Evolutionary conservation across 2,113 vertebrate species (phyloP).

Genomic region (Grammomys dolichurus): DNA sequence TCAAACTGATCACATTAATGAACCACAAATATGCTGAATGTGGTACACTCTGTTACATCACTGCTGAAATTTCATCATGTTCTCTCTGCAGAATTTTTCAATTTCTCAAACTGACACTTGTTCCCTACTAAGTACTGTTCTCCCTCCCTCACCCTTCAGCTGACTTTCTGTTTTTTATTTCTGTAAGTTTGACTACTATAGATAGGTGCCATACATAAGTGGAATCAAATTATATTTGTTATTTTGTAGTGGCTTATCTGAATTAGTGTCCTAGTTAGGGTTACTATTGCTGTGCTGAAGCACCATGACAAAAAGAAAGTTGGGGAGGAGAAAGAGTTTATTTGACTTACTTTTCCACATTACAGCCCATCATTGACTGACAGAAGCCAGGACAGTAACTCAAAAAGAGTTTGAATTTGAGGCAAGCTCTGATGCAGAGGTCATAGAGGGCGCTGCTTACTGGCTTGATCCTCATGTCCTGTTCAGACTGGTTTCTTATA

Average conservation of each 20-base stretch:
- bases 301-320: neutral
- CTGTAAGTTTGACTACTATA: neutral
- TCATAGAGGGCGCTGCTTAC: too few relatives aligned
- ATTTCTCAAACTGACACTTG: neutral
- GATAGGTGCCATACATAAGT: neutral
- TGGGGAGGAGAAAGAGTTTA: neutral
- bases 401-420: neutral
- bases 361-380: neutral
- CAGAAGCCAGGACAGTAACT: neutral
- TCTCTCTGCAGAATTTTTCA: neutral
- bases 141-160: rapidly evolving
- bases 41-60: too few relatives aligned
- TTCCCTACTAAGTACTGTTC: neutral
- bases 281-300: neutral
- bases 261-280: neutral
- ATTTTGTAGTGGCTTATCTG: neutral
- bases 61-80: neutral
- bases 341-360: neutral
- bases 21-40: neutral
- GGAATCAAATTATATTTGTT: neutral
- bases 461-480: neutral
- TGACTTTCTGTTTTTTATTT: neutral
- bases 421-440: neutral
- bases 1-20: neutral
- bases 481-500: neutral